Evolutionary conservation across 2,113 vertebrate genomes (phyloP), one percentile per base, ranked within the genome.

Genomic region (Xenopus laevis): DNA sequence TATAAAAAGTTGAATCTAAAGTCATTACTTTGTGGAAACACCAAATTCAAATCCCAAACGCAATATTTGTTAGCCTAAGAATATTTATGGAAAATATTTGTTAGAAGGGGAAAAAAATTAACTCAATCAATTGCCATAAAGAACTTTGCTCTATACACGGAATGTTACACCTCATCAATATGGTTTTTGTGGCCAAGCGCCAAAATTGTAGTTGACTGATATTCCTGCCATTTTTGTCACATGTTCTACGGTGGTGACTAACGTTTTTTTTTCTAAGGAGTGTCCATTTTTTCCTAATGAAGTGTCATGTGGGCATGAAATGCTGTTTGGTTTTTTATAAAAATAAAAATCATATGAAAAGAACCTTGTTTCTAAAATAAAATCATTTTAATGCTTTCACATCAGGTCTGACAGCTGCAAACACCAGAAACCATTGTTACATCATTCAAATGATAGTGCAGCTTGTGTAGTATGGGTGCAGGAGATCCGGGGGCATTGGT

Each of bases 81-180:
- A 46, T 46, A 16, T 46, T 12, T 74, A 23, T 18, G 53, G 55
- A 74, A 68, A 61, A 66, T 4, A 60, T 58, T 52, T 61, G 64
- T 15, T 61, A 30, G 65, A 10, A 50, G 47, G 15, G 23, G 45
- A 74, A 73, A n/a, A 74, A 59, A n/a, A 44, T 55, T 45, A 59
- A 50, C 16, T 10, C 6, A 65, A 27, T 12, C 52, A 20, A 21
- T 40, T 23, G 33, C 63, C 2, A 23, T 55, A 65, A 74, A 46
- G 52, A 74, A 67, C 72, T 60, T 21, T 59, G 55, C 61, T 74
- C 65, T 74, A 58, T 40, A 67, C 65, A 68, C 67, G 64, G 72
- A 74, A 74, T 74, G 16, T 68, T n/a, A 16, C 65, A 74, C 72
- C 44, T 68, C 72, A 68, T 68, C 72, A 72, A 21, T 13, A 50